A percentile compares a stretch with the other conserved stretches of the same genome.
phyloP scores from a whole-genome alignment of 2,113 vertebrate genomes.

The Phylloscopus whistleri region DNA sequence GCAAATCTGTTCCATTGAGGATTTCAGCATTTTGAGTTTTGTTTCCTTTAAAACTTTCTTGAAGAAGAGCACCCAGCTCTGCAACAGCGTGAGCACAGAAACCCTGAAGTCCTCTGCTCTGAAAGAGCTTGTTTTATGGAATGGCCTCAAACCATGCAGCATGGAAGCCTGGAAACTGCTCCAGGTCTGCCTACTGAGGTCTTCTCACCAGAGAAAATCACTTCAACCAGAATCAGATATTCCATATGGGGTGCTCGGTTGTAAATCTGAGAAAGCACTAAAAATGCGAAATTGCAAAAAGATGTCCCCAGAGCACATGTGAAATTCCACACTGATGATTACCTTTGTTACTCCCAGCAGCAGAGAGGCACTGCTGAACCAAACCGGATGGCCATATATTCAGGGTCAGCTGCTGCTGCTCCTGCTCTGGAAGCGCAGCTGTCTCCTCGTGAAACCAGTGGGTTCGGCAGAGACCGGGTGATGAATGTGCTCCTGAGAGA shows the following conservation, averaged over 20 bases:
- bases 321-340: neutral
- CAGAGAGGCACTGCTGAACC: neutral
- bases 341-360: neutral
- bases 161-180: neutral
- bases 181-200: neutral
- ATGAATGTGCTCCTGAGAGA: neutral
- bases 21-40: neutral
- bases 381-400: fast-evolving
- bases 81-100: neutral
- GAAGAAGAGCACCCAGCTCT: neutral
- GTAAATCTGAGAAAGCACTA: constrained; percentile 1
- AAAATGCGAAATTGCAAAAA: neutral
- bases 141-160: neutral
- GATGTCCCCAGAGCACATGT: neutral
- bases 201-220: neutral
- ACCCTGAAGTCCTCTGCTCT: neutral
- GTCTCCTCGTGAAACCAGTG: neutral
- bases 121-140: neutral
- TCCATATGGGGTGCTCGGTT: neutral
- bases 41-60: neutral
- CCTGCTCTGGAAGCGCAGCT: neutral
- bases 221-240: neutral
- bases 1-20: neutral
- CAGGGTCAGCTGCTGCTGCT: neutral
- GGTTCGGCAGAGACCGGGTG: neutral